These are phyloP conservation scores for Percopsis transmontana DNA, from an alignment of 2,113 vertebrate species.

Conservation along the genomic window DNA sequence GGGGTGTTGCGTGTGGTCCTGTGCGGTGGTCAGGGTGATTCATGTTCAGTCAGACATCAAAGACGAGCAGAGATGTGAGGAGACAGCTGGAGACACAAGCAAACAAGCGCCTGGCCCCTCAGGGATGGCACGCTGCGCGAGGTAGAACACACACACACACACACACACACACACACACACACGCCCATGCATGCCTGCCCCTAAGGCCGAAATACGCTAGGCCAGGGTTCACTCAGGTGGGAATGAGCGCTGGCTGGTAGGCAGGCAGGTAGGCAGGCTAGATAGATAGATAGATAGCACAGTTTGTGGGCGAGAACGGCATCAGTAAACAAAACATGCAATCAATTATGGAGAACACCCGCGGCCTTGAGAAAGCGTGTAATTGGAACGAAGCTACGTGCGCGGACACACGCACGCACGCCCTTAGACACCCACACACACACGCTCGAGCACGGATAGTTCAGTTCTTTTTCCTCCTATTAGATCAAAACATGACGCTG, in stretches of 20 bases:
- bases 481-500: too few relatives aligned
- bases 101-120: slow-evolving; percentile 19
- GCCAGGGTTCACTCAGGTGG: slow-evolving; percentile 31
- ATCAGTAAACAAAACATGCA: background rate
- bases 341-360: slow-evolving; percentile 8
- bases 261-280: background rate
- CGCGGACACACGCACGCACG: background rate
- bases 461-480: too few relatives aligned
- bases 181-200: slow-evolving; percentile 19
- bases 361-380: background rate
- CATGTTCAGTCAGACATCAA: slow-evolving; percentile 49
- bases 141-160: slow-evolving; percentile 41
- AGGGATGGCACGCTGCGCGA: slow-evolving; percentile 38
- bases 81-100: slow-evolving; percentile 53
- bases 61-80: slow-evolving; percentile 47
- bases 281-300: background rate
- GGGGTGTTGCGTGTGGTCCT: too few relatives aligned
- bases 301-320: background rate
- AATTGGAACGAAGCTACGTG: background rate
- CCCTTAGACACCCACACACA: background rate
- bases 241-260: slow-evolving; percentile 27
- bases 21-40: slow-evolving; percentile 16
- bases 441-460: background rate
- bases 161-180: slow-evolving; percentile 7
- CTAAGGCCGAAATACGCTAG: background rate